Evolutionary conservation across 2,888 invertebrate species (phyloP), one percentile per base, ranked within the genome.

Genomic region (Synanthedon vespiformis): DNA sequence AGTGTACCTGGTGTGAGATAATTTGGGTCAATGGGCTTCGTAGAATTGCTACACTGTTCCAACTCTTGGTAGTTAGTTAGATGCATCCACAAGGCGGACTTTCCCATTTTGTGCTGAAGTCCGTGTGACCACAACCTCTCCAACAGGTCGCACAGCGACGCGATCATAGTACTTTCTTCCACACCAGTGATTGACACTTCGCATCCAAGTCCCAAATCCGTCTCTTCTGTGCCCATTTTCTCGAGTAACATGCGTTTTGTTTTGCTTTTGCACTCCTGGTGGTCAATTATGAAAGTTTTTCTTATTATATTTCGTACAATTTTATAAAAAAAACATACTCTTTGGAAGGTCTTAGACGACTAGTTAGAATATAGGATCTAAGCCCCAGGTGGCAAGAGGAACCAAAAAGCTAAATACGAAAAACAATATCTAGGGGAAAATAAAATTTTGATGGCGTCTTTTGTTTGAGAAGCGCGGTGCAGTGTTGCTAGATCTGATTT

Each of bases 121-220:
- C 99, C 99, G 72, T 99, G 99, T 0, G 97, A 95, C 99, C 99
- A 99, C 27, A 99, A 94, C 61, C 99, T 90, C 82, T 99, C 99
- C 50, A 99, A 81, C 52, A 99, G 90, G 84, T 99, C 99, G 81
- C 99, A 99, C 4, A 99, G 89, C 54, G 97, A 95, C n/a, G 98
- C 98, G 48, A 99, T 98, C 64, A 99, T 89, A 0, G 99, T 99
- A 72, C 97, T 99, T 77, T 99, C 99, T 82, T 99, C 99, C 0
- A 97, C 93, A 50, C 92, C 92, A 0, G 89, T 89, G 56, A 91
- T 79, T 1, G 90, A 89, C 2, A 90, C 89, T 68, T 96, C 95
- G 48, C 93, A 93, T 47, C 93, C 93, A 58, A 98, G 94, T 12
- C 98, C 98, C 57, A 99, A 82, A 51, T 97, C 97, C 1, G 96